Evolutionary conservation across 2,888 invertebrate genomes (phyloP), one percentile per base, ranked within the genome.

Genomic region (Mimumesa dahlbomi): DNA sequence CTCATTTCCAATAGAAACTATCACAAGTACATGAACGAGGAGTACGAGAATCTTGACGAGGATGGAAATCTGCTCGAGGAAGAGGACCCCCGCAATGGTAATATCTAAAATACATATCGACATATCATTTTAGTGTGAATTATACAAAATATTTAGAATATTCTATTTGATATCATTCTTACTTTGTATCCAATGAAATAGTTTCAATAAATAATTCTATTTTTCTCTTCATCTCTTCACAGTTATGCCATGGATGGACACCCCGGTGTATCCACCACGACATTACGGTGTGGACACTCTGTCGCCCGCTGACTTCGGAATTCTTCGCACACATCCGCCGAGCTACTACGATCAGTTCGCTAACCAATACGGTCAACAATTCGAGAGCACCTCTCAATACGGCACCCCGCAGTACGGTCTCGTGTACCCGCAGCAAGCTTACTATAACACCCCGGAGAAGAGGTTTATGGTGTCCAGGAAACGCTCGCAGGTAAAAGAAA

Each of bases 391-490:
- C 0, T 74, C 84, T 13, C 87, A 85, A 31, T 87, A 87, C 43
- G 81, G 76, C 1, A 50, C 75, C 16, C 72, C 84, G 3, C 79
- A 71, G 4, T 76, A 81, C 19, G 78, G 75, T 2, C 80, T 75
- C 25, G 69, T 83, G 4, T 87, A 88, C 62, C 81, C 84, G 2
- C 77, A 75, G 14, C 70, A 73, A 7, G 67, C 75, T 9, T 87
- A 88, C 46, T 89, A 86, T 58, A 81, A 86, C 59, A 73, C 80
- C 2, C 83, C 85, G 2, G 88, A 88, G 61, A 88, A 88, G 64
- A 85, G 88, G 76, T 89, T 85, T 61, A 83, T 88, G 81, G 79
- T 88, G 1, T 68, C 87, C n/a, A 86, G 84, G 54, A 89, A 88
- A 69, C 83, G 88, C 22, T 79, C 85, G 6, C 87, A 86, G 86